Evolutionary conservation across 1,140 invertebrate genomes (phyloP).

Genomic region (Sminthurinus signatus): DNA sequence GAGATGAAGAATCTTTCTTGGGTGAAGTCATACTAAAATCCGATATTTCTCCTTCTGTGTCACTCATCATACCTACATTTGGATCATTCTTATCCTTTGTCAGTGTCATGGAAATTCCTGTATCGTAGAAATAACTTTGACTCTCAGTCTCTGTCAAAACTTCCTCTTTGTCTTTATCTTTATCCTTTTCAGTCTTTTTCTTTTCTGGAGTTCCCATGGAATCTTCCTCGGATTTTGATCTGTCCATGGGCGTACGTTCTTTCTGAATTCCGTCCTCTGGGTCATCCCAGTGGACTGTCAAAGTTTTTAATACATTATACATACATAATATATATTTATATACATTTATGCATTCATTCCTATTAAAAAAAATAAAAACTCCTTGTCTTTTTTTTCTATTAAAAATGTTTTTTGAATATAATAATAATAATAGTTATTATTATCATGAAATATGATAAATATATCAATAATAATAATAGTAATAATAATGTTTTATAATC

Average conservation of each 20-base stretch:
- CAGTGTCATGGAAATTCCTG: constrained; percentile 36
- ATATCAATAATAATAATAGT: neutral
- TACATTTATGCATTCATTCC: no score
- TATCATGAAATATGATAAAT: no score
- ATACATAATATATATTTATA: no score
- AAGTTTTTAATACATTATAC: constrained; percentile 13
- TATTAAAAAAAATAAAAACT: no score
- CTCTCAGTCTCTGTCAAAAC: constrained; percentile 32
- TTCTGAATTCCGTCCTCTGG: constrained; percentile 5
- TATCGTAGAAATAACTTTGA: constrained; percentile 34
- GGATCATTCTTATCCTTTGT: constrained; percentile 27
- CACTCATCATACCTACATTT: constrained; percentile 22
- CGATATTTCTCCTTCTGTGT: constrained; percentile 37
- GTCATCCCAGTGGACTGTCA: constrained; percentile 40
- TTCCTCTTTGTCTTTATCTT: no score
- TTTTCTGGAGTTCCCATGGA: constrained; percentile 36
- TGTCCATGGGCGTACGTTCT: constrained; percentile 26
- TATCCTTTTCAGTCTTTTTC: constrained; percentile 23
- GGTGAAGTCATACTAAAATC: constrained; percentile 37
- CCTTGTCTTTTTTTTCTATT: no score
- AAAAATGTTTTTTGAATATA: no score
- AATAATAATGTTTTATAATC: constrained; percentile 4
- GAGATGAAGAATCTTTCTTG: constrained; percentile 24
- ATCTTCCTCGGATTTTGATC: constrained; percentile 36
- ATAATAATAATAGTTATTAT: no score